A percentile compares a stretch with the other conserved stretches of the same genome.
Conservation (phyloP, 2,888 invertebrate genomes). For the Oligia fasciuncula region DNA sequence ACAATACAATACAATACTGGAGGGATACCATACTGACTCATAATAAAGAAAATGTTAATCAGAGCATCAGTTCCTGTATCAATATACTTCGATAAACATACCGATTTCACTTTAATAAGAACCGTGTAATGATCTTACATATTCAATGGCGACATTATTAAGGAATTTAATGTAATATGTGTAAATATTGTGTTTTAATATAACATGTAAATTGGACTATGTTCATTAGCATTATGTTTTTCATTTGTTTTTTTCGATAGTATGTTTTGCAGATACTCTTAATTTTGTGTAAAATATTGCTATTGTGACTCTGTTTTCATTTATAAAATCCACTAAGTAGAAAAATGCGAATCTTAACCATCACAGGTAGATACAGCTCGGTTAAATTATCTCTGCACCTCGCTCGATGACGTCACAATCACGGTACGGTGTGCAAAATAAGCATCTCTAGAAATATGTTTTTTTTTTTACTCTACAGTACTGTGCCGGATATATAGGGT, state of each 20-base stretch:
- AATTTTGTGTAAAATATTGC: background rate
- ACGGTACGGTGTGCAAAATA: too few relatives aligned
- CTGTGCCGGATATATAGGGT: too few relatives aligned
- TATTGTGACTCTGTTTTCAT: background rate
- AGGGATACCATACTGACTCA: conserved; percentile 34
- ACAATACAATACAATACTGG: too few relatives aligned
- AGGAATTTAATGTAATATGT: background rate
- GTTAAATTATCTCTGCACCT: too few relatives aligned
- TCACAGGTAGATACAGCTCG: too few relatives aligned
- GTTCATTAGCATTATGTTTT: background rate
- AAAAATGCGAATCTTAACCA: too few relatives aligned
- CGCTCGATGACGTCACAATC: too few relatives aligned
- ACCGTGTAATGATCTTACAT: background rate
- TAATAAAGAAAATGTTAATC: conserved; percentile 38
- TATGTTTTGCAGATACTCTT: background rate
- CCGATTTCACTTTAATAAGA: conserved; percentile 33
- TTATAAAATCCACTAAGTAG: background rate
- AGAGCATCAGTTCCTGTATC: conserved; percentile 49
- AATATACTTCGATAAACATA: conserved; percentile 34
- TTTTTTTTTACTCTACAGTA: too few relatives aligned
- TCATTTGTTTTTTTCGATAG: background rate
- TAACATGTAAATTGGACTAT: background rate
- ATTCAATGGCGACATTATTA: conserved; percentile 4
- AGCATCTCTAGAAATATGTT: too few relatives aligned
- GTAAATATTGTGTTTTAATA: background rate